A percentile compares a stretch with the other conserved stretches of the same genome.
These are phyloP conservation scores for Notolepis coatsorum DNA, from an alignment of 2,797 vertebrate species.

Conservation along the genomic window DNA sequence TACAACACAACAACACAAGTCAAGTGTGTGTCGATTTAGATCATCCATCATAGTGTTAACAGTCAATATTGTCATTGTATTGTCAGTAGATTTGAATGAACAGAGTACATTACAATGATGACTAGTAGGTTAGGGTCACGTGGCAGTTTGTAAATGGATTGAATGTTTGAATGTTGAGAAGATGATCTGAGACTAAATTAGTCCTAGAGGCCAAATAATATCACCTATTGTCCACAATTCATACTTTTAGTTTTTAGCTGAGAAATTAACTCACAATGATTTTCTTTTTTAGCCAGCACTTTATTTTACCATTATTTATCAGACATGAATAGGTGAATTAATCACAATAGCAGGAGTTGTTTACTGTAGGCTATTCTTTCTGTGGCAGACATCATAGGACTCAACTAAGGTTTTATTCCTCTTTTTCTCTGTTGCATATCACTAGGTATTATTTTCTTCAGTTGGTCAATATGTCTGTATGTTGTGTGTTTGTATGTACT, in stretches of 20 bases:
- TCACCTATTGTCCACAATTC: slow-evolving; percentile 32
- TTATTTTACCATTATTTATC: slow-evolving; percentile 56
- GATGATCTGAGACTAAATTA: slow-evolving; percentile 57
- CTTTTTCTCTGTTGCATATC: slow-evolving; percentile 24
- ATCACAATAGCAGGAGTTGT: slow-evolving; percentile 61
- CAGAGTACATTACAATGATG: slow-evolving; percentile 38
- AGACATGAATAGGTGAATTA: slow-evolving; percentile 50
- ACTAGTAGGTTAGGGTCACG: slow-evolving; percentile 35
- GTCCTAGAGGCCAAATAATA: slow-evolving; percentile 69
- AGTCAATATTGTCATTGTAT: slow-evolving; percentile 55
- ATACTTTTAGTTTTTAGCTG: slow-evolving; percentile 17
- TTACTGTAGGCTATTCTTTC: slow-evolving; percentile 58
- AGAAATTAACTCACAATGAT: slow-evolving; percentile 44
- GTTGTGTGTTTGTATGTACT: slow-evolving; percentile 49
- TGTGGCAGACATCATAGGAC: slow-evolving; percentile 52
- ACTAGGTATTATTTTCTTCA: slow-evolving; percentile 34
- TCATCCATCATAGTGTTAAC: slow-evolving; percentile 59
- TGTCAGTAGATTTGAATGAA: slow-evolving; percentile 56
- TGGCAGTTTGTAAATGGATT: slow-evolving; percentile 48
- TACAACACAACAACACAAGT: too few relatives aligned
- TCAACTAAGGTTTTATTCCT: slow-evolving; percentile 20
- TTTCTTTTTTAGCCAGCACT: slow-evolving; percentile 41
- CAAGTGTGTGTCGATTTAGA: slow-evolving; percentile 55
- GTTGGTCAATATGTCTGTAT: slow-evolving; percentile 49
- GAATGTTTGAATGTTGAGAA: slow-evolving; percentile 63